Evolutionary conservation across 2,888 invertebrate genomes (phyloP), one percentile per base, ranked within the genome.

Genomic region (Vannuccia rotundouncinata): DNA sequence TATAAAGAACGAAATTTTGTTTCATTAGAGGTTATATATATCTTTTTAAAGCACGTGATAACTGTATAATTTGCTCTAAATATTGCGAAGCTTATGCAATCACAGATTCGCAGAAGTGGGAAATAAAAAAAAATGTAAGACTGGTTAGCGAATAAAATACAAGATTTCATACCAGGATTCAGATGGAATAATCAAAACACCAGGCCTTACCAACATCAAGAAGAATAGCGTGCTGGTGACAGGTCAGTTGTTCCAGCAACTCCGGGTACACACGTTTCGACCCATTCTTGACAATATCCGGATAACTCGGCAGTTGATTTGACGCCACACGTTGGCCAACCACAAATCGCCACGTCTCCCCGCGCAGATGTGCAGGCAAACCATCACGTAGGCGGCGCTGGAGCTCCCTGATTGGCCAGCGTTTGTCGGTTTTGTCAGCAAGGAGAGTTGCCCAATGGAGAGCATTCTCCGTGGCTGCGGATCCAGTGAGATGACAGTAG

Each of bases 161-260:
- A n/a, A n/a, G n/a, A n/a, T n/a, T n/a, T n/a, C n/a, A n/a, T n/a
- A n/a, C n/a, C n/a, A n/a, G n/a, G n/a, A n/a, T n/a, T n/a, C n/a
- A n/a, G n/a, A n/a, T n/a, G n/a, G n/a, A n/a, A n/a, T n/a, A n/a
- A n/a, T n/a, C n/a, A n/a, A n/a, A n/a, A n/a, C n/a, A n/a, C n/a
- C n/a, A n/a, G n/a, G n/a, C n/a, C 88, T 88, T 85, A 90, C 94
- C 95, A 82, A 97, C 89, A 88, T 97, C 97, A 79, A 97, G 96
- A 74, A 97, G 91, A 84, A 97, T 98, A 0, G 95, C 95, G 87
- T 97, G 97, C 86, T 97, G 97, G 85, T 96, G 95, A 29, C 95
- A 94, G 0, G 97, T 95, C 17, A 97, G 90, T 82, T 94, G 93
- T 60, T 92, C 92, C 28, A 95, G 89, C 1, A 96, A 90, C 0